phyloP scores from a whole-genome alignment of 2,113 vertebrate species.

The Zingel zingel region DNA sequence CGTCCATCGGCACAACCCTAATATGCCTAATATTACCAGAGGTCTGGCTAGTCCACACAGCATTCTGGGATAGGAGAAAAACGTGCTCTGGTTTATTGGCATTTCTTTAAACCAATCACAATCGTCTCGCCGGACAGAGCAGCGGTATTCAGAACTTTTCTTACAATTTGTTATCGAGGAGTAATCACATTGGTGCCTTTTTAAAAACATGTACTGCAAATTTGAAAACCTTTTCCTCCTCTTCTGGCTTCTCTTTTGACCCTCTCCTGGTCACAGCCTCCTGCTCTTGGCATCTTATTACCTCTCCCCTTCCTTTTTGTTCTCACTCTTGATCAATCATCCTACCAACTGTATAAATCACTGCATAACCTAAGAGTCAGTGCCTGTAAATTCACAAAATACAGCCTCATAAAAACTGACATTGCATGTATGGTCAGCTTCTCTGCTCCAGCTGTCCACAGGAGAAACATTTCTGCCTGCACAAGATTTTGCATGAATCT shows the following conservation, averaged over 20 bases:
- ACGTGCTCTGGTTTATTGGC: too few relatives aligned
- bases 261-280: not conserved
- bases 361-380: not conserved
- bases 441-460: not conserved
- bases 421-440: not conserved
- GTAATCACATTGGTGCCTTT: not conserved
- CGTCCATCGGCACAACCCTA: too few relatives aligned
- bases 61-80: too few relatives aligned
- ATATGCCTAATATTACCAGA: too few relatives aligned
- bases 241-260: not conserved
- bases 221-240: not conserved
- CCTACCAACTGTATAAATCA: not conserved
- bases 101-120: too few relatives aligned
- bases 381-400: constrained; percentile 18
- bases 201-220: not conserved
- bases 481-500: not conserved
- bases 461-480: not conserved
- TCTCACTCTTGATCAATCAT: constrained; percentile 2
- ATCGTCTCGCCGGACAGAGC: too few relatives aligned
- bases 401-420: constrained; percentile 12
- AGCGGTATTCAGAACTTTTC: not conserved
- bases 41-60: too few relatives aligned
- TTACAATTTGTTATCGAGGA: not conserved
- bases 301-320: not conserved
- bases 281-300: not conserved